These are phyloP conservation scores for Lasioglossum villosulum DNA, from an alignment of 2,888 invertebrate species.

Conservation along the genomic window DNA sequence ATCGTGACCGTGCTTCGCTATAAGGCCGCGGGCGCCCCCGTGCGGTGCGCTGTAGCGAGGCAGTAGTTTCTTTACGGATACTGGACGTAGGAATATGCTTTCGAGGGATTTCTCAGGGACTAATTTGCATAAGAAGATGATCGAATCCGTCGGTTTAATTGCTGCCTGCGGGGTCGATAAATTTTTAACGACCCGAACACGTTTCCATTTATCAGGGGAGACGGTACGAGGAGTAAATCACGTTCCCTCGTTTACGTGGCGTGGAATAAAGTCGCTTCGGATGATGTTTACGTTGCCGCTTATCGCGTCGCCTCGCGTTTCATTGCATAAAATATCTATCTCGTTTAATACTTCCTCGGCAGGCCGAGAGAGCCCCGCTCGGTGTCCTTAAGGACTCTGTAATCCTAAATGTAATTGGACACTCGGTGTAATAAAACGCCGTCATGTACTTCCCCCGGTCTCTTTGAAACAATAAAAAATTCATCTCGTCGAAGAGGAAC, in stretches of 20 bases:
- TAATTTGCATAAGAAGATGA: constrained; percentile 1
- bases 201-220: neutral
- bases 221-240: neutral
- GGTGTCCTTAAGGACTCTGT: constrained; percentile 22
- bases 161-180: neutral
- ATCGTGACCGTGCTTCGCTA: neutral
- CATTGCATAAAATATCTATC: constrained; percentile 6
- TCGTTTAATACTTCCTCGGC: constrained; percentile 9
- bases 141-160: neutral
- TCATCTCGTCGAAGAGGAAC: constrained; percentile 12
- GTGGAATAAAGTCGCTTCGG: neutral
- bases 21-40: neutral
- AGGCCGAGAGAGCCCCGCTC: neutral
- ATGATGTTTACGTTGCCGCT: constrained; percentile 11
- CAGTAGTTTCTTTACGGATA: neutral
- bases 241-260: neutral
- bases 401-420: constrained; percentile 44
- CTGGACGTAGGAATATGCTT: neutral
- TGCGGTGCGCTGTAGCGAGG: neutral
- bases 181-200: constrained; percentile 2
- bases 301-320: neutral
- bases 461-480: constrained; percentile 10
- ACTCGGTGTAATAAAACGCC: constrained; percentile 22
- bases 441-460: neutral
- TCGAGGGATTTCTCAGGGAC: neutral